Base-by-base conservation (phyloP, 2,113 vertebrate species). In the Myiagra hebetior region DNA sequence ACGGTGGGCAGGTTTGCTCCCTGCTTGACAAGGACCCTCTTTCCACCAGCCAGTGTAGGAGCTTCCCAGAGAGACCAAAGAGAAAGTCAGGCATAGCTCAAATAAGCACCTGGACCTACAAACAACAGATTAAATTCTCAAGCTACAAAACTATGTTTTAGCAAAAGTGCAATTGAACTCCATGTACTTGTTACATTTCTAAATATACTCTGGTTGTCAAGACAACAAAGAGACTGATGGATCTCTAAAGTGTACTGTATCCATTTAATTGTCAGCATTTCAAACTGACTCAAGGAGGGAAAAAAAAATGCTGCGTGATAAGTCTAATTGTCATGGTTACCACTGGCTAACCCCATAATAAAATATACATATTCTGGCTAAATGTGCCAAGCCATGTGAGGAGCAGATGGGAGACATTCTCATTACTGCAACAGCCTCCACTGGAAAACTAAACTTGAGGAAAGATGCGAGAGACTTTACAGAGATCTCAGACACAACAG, bases 141-240 rank as follows among this genome's bases (percentile, higher is more conserved):
- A 98, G 97, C 97, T 98, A 95, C 97, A 97, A 97, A 98, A 98
- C 97, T 97, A 97, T 97, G 97, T 98, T 98, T 98, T 97, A 97
- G 97, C 97, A 98, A 98, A 98, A 98, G 98, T 98, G 98, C 98
- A 98, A 98, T 97, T 98, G 98, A 98, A 98, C 98, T 98, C 96
- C 97, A 95, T 98, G 98, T 98, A 98, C 98, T 98, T 98, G 98
- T 98, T 98, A 98, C 97, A 97, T 98, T 98, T 98, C 98, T 98
- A 98, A 98, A 98, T 98, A 98, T 98, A 98, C 97, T 94, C 96
- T 2, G 65, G 98, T 98, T 98, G 98, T 97, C 98, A 98, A 98
- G 98, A 98, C 98, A 98, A 98, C 98, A 97, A 97, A 92, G 97
- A 98, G 98, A 98, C 98, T 98, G 98, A 98, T 98, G 98, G 98